A percentile compares a stretch with the other conserved stretches of the same genome.
Evolutionary conservation across 64 coral and sea anemone genomes (phyloP).

Genomic region (Montipora sp.): DNA sequence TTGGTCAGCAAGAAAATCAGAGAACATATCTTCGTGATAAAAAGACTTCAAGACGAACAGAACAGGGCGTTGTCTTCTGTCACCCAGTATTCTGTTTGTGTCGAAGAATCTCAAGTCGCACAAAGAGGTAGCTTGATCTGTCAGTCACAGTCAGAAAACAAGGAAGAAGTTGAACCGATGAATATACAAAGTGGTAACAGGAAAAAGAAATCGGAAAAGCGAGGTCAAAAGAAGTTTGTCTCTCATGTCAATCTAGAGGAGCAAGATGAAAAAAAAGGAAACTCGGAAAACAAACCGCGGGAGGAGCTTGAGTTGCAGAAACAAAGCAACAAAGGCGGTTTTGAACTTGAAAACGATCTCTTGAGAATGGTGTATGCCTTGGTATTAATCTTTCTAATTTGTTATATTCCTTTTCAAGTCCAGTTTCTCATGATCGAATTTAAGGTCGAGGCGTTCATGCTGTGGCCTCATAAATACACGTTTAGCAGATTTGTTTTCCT

Average conservation of each 20-base stretch:
- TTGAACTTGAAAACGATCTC: conserved; percentile 82
- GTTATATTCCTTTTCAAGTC: conserved; percentile 81
- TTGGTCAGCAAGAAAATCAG: conserved; percentile 66
- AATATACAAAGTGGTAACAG: background rate
- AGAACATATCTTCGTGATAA: conserved; percentile 69
- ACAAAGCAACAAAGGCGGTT: conserved; percentile 28
- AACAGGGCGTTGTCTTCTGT: conserved; percentile 6
- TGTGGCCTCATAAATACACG: conserved; percentile 56
- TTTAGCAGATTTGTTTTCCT: conserved; percentile 31
- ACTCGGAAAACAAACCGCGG: background rate
- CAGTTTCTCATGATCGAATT: conserved; percentile 77
- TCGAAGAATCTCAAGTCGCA: background rate
- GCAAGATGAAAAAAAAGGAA: background rate
- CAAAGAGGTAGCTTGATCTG: conserved; percentile 20
- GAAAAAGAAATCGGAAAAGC: background rate
- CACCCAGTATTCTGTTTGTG: background rate
- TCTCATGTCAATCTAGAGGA: background rate
- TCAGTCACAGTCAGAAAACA: conserved; percentile 14
- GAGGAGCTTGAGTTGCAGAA: background rate
- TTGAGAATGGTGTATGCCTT: conserved; percentile 87
- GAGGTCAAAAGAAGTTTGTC: background rate
- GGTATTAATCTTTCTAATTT: conserved; percentile 70
- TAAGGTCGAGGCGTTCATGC: background rate
- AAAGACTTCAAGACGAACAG: conserved; percentile 24
- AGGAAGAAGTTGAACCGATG: background rate